Conservation (phyloP, 2,113 vertebrate species). For the Lontra canadensis region DNA sequence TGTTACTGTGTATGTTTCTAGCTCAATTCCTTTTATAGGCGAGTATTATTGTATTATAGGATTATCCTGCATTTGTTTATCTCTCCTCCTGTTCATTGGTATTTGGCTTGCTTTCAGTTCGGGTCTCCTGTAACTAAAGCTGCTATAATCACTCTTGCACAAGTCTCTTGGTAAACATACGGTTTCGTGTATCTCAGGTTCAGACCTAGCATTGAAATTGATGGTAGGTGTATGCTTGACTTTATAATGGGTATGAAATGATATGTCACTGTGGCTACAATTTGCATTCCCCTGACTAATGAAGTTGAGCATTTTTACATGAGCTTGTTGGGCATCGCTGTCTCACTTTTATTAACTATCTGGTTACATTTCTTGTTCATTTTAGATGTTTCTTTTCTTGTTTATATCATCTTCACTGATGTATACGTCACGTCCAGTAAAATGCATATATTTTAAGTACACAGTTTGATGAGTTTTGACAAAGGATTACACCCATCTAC, state of each 20-base stretch:
- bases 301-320: background rate
- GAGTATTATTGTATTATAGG: background rate
- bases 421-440: background rate
- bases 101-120: background rate
- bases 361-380: background rate
- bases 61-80: constrained; percentile 20
- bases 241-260: background rate
- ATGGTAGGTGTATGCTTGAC: background rate
- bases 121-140: background rate
- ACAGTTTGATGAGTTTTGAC: background rate
- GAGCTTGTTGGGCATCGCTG: background rate
- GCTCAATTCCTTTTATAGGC: background rate
- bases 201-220: background rate
- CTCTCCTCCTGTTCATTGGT: background rate
- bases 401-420: background rate
- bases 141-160: background rate
- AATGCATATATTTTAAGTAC: background rate
- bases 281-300: background rate
- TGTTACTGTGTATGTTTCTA: background rate
- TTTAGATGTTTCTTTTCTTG: background rate
- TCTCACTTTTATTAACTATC: background rate
- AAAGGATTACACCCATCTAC: background rate
- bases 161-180: background rate
- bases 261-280: background rate
- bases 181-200: constrained; percentile 1